Percentiles rank a stretch among this genome's conserved stretches.
Conservation (phyloP, 2,113 vertebrate species). For the Toxostoma redivivum region DNA sequence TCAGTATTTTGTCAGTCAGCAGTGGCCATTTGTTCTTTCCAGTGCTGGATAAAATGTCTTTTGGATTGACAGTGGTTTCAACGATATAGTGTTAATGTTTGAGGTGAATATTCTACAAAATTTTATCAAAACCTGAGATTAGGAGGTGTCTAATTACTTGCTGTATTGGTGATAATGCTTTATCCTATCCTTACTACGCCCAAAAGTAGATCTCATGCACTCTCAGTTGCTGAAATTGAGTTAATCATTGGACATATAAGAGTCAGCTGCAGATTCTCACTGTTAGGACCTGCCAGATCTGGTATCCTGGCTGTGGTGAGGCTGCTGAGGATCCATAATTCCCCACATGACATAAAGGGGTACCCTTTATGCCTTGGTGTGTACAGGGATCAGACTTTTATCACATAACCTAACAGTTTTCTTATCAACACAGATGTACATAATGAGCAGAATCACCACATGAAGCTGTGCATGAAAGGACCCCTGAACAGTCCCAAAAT, state of each 20-base stretch:
- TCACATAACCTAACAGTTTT: not conserved
- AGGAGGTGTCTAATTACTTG: not conserved
- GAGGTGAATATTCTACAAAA: not conserved
- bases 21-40: not conserved
- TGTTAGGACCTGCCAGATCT: not conserved
- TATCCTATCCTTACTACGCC: not conserved
- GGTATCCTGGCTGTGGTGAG: not conserved
- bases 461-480: not conserved
- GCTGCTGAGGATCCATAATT: not conserved
- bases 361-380: not conserved
- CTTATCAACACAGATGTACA: not conserved
- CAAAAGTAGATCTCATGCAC: accelerated
- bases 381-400: not conserved
- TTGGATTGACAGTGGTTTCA: not conserved
- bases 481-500: not conserved
- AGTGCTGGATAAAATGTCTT: not conserved
- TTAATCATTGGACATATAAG: not conserved
- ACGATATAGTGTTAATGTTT: not conserved
- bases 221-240: not conserved
- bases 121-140: not conserved
- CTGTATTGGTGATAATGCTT: not conserved
- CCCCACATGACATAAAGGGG: too few relatives aligned
- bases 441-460: not conserved
- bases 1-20: not conserved
- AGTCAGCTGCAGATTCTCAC: not conserved